Conservation (phyloP, 2,888 invertebrate genomes). For the Lasioglossum leucozonium region DNA sequence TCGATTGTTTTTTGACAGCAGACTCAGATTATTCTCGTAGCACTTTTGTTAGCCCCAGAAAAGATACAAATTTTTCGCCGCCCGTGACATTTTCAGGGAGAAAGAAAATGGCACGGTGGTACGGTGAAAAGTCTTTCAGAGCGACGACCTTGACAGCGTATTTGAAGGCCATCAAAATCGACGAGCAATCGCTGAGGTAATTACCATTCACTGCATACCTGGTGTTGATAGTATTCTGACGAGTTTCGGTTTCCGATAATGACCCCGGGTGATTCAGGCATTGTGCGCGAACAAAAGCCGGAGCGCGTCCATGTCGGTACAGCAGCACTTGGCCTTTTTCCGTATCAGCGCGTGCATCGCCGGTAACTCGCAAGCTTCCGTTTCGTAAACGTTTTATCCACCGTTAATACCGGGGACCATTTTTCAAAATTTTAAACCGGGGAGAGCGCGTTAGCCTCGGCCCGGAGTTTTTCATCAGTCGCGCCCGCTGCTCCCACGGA, state of each 20-base stretch:
- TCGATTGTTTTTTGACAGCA: too few species aligned
- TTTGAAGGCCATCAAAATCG: too few species aligned
- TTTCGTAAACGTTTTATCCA: slow-evolving; percentile 20
- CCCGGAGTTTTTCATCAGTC: slow-evolving; percentile 12
- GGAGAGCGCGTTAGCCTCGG: neutral
- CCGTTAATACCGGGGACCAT: slow-evolving; percentile 25
- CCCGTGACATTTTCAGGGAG: too few species aligned
- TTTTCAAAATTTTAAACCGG: neutral
- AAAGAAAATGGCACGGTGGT: too few species aligned
- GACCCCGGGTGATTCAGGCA: neutral
- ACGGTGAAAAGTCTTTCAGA: too few species aligned
- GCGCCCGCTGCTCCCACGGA: neutral
- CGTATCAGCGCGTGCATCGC: neutral
- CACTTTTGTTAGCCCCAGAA: too few species aligned
- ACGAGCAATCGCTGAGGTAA: too few species aligned
- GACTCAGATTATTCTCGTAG: too few species aligned
- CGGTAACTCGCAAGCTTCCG: neutral
- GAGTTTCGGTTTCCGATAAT: neutral
- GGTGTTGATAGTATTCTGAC: neutral
- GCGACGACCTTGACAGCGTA: too few species aligned
- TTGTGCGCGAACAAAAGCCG: neutral
- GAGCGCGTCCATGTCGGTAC: neutral
- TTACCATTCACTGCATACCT: neutral
- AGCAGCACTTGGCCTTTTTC: neutral
- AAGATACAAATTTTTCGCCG: too few species aligned